Base-by-base conservation (phyloP, 2,888 invertebrate species). In the Neoscelio sp. region DNA sequence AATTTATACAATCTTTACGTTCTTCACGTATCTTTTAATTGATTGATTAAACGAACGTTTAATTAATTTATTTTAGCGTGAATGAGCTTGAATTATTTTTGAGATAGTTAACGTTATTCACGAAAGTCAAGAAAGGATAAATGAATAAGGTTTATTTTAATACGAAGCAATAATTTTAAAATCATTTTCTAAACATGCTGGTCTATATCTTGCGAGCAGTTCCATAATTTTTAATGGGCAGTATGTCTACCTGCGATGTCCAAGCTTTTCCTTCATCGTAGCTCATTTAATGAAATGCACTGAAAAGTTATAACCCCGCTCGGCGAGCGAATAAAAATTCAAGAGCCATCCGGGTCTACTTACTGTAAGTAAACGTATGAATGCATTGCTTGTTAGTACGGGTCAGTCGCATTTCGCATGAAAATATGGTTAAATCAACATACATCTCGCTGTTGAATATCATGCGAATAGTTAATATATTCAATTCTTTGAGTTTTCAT, bases 331-430 rank as follows among this genome's bases (percentile, higher is more conserved):
- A 62, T 48, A 35, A 35, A 62, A 48, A 46, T 48, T 46, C 48
- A 48, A 62, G 62, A 48, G 50, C 15, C 38, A 50, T 62, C 67
- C 52, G 62, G 78, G 83, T 85, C 82, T 85, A 83, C 85, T 83
- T 82, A 85, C 81, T 78, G 80, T 78, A 82, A 83, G 82, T 84
- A 79, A 80, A 81, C 80, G 80, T 83, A 83, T 84, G 82, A 83
- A 85, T 83, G 83, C 82, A 80, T 83, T 68, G 80, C 83, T 84
- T 82, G 83, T 83, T 82, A 82, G 79, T 67, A 42, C 30, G 60
- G 79, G 76, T 54, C 71, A 71, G 78, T 78, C 71, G 75, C 56
- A 70, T 78, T 62, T n/a, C 58, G 52, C 64, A 52, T 46, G 73
- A 10, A 60, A 60, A 46, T 30, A 44, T 30, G n/a, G 44, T 44